A percentile compares a stretch with the other conserved stretches of the same genome.
These are phyloP conservation scores for Oryzias celebensis DNA, from an alignment of 2,113 vertebrate species.

Conservation along the genomic window DNA sequence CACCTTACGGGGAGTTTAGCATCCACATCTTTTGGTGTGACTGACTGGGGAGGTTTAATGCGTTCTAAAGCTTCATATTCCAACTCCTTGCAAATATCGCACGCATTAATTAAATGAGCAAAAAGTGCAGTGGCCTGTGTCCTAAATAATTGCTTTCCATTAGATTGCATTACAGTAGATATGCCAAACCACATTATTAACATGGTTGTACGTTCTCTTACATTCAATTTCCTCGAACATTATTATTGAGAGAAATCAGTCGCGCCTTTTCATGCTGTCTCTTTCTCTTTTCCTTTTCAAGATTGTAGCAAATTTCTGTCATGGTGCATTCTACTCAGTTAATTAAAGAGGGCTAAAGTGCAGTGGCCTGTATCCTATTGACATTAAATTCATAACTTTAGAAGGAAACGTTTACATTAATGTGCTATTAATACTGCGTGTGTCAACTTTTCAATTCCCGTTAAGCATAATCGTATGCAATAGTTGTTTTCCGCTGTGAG, in stretches of 20 bases:
- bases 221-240: constrained; percentile 84
- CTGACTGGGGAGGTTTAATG: constrained; percentile 66
- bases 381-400: constrained; percentile 78
- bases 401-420: constrained; percentile 75
- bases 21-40: constrained; percentile 52
- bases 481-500: constrained; percentile 67
- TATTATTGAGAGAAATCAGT: constrained; percentile 74
- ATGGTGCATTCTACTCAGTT: constrained; percentile 75
- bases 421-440: constrained; percentile 72
- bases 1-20: constrained; percentile 47
- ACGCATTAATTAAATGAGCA: constrained; percentile 81
- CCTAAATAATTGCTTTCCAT: constrained; percentile 85
- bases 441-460: constrained; percentile 70
- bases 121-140: constrained; percentile 83
- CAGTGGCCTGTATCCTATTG: constrained; percentile 80
- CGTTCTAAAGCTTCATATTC: constrained; percentile 72
- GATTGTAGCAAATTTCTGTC: constrained; percentile 73
- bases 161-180: constrained; percentile 80
- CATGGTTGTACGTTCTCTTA: constrained; percentile 81
- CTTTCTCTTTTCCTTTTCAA: constrained; percentile 53
- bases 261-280: constrained; percentile 33
- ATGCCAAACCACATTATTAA: constrained; percentile 77
- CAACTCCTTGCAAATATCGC: constrained; percentile 71
- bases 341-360: constrained; percentile 80
- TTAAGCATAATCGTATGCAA: constrained; percentile 70